Conservation (phyloP, 1,140 invertebrate species). For the Babylonia areolata region DNA sequence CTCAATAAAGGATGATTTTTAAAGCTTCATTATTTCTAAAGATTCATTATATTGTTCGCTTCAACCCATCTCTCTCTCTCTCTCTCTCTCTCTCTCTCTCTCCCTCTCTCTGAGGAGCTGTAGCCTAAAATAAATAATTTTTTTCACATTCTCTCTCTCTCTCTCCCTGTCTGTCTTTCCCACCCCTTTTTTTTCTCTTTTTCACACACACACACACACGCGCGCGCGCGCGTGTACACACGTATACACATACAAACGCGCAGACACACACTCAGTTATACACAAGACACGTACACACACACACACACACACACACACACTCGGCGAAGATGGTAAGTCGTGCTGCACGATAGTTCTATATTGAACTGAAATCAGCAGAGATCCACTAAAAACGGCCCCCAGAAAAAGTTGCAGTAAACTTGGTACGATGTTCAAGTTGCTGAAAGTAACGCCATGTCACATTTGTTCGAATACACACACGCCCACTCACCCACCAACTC, state of each 20-base stretch:
- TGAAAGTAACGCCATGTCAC: too few species aligned
- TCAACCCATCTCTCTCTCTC: background rate
- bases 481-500: too few species aligned
- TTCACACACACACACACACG: background rate
- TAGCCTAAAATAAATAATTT: background rate
- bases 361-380: too few species aligned
- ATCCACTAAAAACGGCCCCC: too few species aligned
- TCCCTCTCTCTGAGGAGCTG: background rate
- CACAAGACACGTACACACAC: background rate
- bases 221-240: background rate
- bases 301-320: background rate
- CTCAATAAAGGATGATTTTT: background rate
- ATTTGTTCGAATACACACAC: too few species aligned
- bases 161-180: background rate
- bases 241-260: conserved; percentile 1
- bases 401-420: too few species aligned
- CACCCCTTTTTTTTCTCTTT: background rate
- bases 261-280: conserved; percentile 7
- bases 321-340: background rate
- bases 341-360: too few species aligned
- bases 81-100: background rate
- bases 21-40: background rate
- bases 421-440: too few species aligned
- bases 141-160: background rate
- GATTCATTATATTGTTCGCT: background rate